Evolutionary conservation across 2,797 vertebrate genomes (phyloP), one percentile per base, ranked within the genome.

Genomic region (Chelmon rostratus): DNA sequence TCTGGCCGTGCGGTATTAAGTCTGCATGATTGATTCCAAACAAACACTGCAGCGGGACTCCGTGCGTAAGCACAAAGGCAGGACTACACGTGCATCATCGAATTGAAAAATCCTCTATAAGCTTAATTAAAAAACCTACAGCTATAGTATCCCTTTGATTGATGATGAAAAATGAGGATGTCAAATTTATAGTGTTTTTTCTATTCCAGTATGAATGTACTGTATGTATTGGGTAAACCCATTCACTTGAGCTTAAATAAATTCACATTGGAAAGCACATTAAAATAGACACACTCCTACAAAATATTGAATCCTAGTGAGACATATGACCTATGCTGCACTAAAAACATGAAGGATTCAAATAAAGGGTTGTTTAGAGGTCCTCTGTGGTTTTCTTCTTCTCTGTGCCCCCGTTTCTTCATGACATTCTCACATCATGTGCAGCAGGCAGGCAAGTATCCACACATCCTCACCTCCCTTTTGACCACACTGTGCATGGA

Each of bases 301-400:
- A 71, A 40, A 66, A 56, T 25, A 18, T 33, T 28, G 15, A 15
- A 6, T 12, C 23, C 13, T 59, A 18, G 16, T 72, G 28, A 65
- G 56, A 72, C 16, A 11, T 53, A n/a, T 63, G 28, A 57, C 25
- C 31, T 62, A 8, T 13, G 31, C 52, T 49, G 21, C 61, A 42
- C 21, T 28, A 18, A 50, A 74, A 67, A 66, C 23, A 73, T 76
- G 50, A 76, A 54, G 18, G 35, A 68, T 65, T 64, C 68, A 63
- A 63, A 73, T 61, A 68, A 79, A 76, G 53, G 67, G 47, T 76
- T 76, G 21, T 73, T 64, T 52, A 52, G 35, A 73, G 56, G 37
- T 52, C 69, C 50, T 54, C 50, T 52, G 65, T 40, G 68, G 40
- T 49, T 80, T 78, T 38, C 62, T 13, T 56, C 44, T 44, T 76